Percentiles rank a stretch among this genome's conserved stretches.
These are phyloP conservation scores for Glyptemys insculpta DNA, from an alignment of 2,797 vertebrate genomes.

Conservation along the genomic window DNA sequence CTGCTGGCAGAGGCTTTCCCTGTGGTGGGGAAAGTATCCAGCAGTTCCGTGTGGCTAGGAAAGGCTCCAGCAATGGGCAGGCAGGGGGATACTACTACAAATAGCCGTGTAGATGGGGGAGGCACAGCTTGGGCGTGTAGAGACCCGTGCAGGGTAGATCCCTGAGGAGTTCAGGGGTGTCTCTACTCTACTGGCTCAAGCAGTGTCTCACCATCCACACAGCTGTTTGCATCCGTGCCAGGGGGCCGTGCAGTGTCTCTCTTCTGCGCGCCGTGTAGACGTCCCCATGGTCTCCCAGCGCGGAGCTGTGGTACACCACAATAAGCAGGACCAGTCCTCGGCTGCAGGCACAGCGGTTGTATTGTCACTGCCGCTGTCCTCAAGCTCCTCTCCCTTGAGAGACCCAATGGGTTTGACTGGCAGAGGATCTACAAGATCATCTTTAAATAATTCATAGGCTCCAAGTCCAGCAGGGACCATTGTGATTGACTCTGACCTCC, in stretches of 20 bases:
- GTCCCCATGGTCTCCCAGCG: not conserved
- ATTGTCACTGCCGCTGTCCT: slow-evolving; percentile 42
- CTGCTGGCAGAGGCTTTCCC: too few relatives aligned
- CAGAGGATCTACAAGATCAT: not conserved
- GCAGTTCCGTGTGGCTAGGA: not conserved
- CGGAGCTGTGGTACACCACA: too few relatives aligned
- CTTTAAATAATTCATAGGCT: too few relatives aligned
- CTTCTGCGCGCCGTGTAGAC: accelerated
- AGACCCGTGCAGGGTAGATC: too few relatives aligned
- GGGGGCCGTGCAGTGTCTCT: not conserved
- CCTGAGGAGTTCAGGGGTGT: not conserved
- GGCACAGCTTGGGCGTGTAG: too few relatives aligned
- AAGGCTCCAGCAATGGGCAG: not conserved
- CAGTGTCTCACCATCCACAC: too few relatives aligned
- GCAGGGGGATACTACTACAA: too few relatives aligned
- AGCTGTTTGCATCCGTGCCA: not conserved
- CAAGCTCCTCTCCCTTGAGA: slow-evolving; percentile 8
- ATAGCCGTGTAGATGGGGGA: too few relatives aligned
- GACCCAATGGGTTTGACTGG: not conserved
- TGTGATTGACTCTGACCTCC: too few relatives aligned
- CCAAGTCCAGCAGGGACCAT: too few relatives aligned
- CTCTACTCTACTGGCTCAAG: not conserved
- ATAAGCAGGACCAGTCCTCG: too few relatives aligned
- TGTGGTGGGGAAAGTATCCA: not conserved
- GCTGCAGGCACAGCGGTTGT: not conserved